Evolutionary conservation across 2,888 invertebrate genomes (phyloP).

Genomic region (Dryobotodes eremita): DNA sequence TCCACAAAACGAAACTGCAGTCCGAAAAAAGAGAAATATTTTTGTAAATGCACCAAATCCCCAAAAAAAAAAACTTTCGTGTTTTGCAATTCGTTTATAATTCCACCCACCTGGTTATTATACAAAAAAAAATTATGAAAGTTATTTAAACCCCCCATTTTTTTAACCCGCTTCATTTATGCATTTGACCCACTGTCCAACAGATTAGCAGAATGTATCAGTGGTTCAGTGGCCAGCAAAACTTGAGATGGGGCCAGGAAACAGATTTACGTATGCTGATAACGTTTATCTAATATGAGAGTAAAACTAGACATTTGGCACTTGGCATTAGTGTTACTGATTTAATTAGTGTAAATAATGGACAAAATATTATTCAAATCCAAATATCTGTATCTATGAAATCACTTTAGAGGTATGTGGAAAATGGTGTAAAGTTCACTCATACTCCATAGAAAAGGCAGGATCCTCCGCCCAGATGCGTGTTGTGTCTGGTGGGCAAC

Average conservation of each 20-base stretch:
- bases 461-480: too few relatives aligned
- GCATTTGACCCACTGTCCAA: slow-evolving; percentile 5
- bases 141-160: not conserved
- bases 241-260: slow-evolving; percentile 47
- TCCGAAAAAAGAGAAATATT: not conserved
- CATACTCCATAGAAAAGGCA: too few relatives aligned
- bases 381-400: not conserved
- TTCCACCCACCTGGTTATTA: not conserved
- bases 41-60: not conserved
- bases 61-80: not conserved
- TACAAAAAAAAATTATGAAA: not conserved
- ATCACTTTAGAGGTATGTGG: too few relatives aligned
- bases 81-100: not conserved
- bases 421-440: too few relatives aligned
- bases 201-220: slow-evolving; percentile 53
- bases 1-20: not conserved
- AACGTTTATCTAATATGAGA: slow-evolving; percentile 41
- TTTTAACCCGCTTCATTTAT: slow-evolving; percentile 19
- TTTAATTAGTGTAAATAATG: too few relatives aligned
- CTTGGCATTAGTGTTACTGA: not conserved
- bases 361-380: not conserved
- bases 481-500: too few relatives aligned
- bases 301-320: slow-evolving; percentile 28
- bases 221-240: slow-evolving; percentile 34
- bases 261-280: slow-evolving; percentile 45